These are phyloP conservation scores for Puntigrus tetrazona DNA, from an alignment of 2,113 vertebrate genomes.

Conservation along the genomic window DNA sequence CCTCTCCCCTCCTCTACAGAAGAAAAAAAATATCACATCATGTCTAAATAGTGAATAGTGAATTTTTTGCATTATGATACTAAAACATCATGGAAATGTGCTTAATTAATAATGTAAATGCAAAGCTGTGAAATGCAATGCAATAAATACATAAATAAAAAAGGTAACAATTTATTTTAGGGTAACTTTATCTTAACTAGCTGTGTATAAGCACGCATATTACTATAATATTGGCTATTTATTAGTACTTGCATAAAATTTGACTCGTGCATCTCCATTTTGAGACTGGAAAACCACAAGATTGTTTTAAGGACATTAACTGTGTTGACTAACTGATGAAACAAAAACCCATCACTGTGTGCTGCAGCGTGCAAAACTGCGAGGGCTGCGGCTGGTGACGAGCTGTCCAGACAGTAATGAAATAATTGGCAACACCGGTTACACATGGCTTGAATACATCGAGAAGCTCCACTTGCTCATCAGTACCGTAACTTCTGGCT, in stretches of 20 bases:
- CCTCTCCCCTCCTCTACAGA: no score
- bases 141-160: no score
- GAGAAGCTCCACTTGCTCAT: conserved; percentile 31
- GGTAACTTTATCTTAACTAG: no score
- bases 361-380: conserved; percentile 16
- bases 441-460: conserved; percentile 44
- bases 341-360: conserved; percentile 63
- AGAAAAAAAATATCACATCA: not conserved
- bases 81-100: not conserved
- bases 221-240: no score
- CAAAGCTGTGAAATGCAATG: not conserved
- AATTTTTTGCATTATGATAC: not conserved
- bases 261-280: not conserved
- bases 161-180: no score
- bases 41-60: not conserved
- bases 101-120: not conserved
- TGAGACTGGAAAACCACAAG: not conserved
- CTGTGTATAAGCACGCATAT: no score
- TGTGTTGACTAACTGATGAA: conserved; percentile 72
- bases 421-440: conserved; percentile 71
- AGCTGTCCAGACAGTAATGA: conserved; percentile 69
- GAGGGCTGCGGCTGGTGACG: conserved; percentile 53
- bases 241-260: no score
- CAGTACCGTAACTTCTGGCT: conserved; percentile 56
- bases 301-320: conserved; percentile 52